Evolutionary conservation across 2,888 invertebrate genomes (phyloP).

Genomic region (Mythimna ferrago): DNA sequence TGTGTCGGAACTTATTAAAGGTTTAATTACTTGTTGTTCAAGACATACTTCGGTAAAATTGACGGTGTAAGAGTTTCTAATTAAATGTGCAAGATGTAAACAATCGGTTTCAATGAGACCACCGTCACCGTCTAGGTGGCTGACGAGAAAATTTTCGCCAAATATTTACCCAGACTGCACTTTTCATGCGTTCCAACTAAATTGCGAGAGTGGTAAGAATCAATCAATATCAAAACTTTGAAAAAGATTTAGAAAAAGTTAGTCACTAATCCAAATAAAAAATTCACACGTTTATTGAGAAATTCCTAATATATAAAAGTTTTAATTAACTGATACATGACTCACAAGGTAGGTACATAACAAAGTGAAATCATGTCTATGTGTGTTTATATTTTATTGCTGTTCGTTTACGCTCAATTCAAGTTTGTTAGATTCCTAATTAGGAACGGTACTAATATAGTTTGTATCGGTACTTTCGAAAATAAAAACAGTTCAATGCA

Average conservation of each 20-base stretch:
- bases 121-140: too few relatives aligned
- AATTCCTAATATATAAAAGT: constrained; percentile 34
- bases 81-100: neutral
- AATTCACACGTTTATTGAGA: constrained; percentile 26
- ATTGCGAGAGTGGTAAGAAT: constrained; percentile 12
- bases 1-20: constrained; percentile 17
- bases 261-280: constrained; percentile 8
- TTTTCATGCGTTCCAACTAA: constrained; percentile 22
- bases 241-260: constrained; percentile 6
- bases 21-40: neutral
- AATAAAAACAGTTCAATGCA: constrained; percentile 76
- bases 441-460: constrained; percentile 77
- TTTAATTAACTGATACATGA: constrained; percentile 56
- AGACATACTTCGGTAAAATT: neutral
- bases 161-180: constrained; percentile 38
- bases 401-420: constrained; percentile 51
- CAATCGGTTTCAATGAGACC: constrained; percentile 20
- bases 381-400: constrained; percentile 57
- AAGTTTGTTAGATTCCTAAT: constrained; percentile 70
- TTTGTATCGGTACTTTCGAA: constrained; percentile 75
- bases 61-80: neutral
- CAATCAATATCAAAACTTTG: constrained; percentile 13
- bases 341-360: constrained; percentile 55
- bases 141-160: constrained; percentile 4
- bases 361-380: constrained; percentile 61